Conservation (phyloP, 2,797 vertebrate species). For the Coranthus polyacanthus region DNA sequence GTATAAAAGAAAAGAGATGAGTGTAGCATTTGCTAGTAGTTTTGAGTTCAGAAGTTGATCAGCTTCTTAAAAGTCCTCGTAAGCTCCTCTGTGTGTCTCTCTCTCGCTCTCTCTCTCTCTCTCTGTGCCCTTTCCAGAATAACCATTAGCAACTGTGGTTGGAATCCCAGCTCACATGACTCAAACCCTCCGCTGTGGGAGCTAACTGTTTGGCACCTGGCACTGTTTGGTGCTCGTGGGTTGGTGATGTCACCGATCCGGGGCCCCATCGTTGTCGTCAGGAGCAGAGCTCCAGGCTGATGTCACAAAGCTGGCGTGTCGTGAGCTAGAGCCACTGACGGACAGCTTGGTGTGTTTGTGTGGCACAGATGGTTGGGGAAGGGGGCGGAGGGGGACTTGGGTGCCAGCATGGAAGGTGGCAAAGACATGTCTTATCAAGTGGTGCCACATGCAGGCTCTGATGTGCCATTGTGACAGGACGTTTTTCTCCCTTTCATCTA, state of each 20-base stretch:
- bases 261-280: conserved; percentile 35
- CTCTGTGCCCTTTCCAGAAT: conserved; percentile 47
- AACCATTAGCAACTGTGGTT: conserved; percentile 65
- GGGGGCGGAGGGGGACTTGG: conserved; percentile 37
- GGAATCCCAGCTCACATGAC: conserved; percentile 64
- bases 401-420: conserved; percentile 73
- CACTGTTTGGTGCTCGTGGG: conserved; percentile 16
- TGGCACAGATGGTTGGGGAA: conserved; percentile 77
- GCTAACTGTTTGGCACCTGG: conserved; percentile 66
- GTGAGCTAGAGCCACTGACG: conserved; percentile 48
- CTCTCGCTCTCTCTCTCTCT: conserved; percentile 9
- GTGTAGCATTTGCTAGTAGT: conserved; percentile 35
- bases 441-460: conserved; percentile 72
- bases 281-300: conserved; percentile 53
- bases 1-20: conserved; percentile 22
- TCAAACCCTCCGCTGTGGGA: conserved; percentile 59
- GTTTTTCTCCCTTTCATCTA: conserved; percentile 68
- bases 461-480: conserved; percentile 66
- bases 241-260: conserved; percentile 68
- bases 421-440: conserved; percentile 72
- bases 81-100: too few species aligned
- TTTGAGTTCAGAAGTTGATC: conserved; percentile 26
- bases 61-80: conserved; percentile 22
- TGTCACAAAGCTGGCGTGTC: conserved; percentile 64
- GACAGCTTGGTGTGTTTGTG: conserved; percentile 79